Conservation (phyloP, 2,113 vertebrate species). For the Cyphomyrus plagiostoma region DNA sequence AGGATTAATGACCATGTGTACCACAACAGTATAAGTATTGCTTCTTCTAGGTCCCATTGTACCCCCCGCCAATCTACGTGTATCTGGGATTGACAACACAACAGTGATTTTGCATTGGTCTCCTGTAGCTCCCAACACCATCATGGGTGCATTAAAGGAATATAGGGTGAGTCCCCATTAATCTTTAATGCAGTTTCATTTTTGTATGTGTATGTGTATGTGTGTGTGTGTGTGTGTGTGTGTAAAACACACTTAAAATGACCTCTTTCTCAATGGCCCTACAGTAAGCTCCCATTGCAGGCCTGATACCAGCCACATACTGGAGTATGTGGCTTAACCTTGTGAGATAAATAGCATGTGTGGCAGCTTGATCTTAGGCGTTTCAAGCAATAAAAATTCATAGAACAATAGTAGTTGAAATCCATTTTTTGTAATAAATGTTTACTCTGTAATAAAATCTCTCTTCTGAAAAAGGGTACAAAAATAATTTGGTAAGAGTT, state of each 20-base stretch:
- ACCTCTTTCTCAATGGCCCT: not conserved
- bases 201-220: not conserved
- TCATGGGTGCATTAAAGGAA: conserved; percentile 87
- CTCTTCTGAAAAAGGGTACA: not conserved
- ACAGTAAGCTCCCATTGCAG: not conserved
- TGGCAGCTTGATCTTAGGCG: not conserved
- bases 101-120: conserved; percentile 78
- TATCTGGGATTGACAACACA: conserved; percentile 76
- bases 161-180: conserved; percentile 74
- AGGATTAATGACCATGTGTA: not conserved
- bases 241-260: not conserved
- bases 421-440: not conserved
- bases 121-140: conserved; percentile 71
- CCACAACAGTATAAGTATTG: not conserved
- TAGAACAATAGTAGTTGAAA: not conserved
- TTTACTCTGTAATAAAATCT: not conserved
- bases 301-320: not conserved
- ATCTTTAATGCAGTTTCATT: not conserved
- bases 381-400: not conserved
- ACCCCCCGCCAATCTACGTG: conserved; percentile 73
- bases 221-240: not conserved
- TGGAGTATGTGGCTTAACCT: not conserved
- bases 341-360: not conserved
- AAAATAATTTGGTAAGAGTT: not conserved
- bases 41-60: conserved; percentile 71